Base-by-base conservation (phyloP, 2,888 invertebrate species). In the Caenorhabditis sulstoni region DNA sequence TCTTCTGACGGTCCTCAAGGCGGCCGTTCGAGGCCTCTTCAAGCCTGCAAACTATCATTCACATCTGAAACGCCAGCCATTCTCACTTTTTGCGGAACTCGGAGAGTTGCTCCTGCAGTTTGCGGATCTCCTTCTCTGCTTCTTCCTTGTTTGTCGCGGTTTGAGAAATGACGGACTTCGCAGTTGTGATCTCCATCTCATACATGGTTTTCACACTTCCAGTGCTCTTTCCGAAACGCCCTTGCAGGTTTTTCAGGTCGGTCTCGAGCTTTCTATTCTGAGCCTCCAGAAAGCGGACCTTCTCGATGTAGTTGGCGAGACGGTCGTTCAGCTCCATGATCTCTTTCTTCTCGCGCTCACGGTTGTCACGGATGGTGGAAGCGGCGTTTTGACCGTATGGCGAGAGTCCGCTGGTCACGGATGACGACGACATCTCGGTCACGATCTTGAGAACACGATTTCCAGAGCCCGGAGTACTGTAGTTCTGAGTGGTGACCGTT, bases 261-360 rank as follows among this genome's bases (percentile, higher is more conserved):
- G 88, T 87, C 20, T 80, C 84, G 35, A 90, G 83, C 68, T 90
- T 91, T 50, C 91, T 87, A 79, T 90, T 90, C 77, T 90, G 90
- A 1, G 90, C 90, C 73, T 90, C 90, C 62, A 90, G 78, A 82
- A 91, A 91, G 57, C 90, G 89, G 29, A 90, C 90, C 88, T 92
- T 92, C 90, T 92, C 92, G 80, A 92, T 92, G 89, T 92, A 92
- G 87, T 88, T 90, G 77, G 92, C 92, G 68, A 92, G 91, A 62
- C 92, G 88, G 85, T 92, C 92, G 87, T 92, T 92, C 79, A 92
- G 86, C 79, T 92, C 92, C 85, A 91, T 91, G 91, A 92, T 90
- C 84, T 92, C 92, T 84, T 91, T 91, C 91, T 92, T 92, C 87
- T 92, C 92, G 77, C 88, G 90, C 79, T 91, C 92, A 47, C 92